These are phyloP conservation scores for Hycleus phaleratus DNA, from an alignment of 1,140 invertebrate species.

Conservation along the genomic window DNA sequence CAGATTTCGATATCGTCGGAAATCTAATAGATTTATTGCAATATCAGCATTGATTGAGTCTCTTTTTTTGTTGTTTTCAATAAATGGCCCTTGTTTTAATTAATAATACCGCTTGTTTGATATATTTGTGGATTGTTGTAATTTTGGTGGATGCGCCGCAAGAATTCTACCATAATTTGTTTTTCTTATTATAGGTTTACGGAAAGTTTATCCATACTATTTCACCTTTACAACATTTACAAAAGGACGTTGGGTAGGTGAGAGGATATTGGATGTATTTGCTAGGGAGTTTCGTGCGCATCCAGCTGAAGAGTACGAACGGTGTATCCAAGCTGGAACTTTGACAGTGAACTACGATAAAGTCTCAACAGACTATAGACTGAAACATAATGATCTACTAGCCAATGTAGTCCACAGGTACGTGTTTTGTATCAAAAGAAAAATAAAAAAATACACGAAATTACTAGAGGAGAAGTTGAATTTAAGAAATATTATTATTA, in stretches of 20 bases:
- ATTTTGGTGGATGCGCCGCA: no score
- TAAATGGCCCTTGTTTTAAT: no score
- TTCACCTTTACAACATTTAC: conserved; percentile 96
- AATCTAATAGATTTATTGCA: no score
- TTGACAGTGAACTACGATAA: conserved; percentile 92
- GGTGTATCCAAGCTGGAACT: conserved; percentile 82
- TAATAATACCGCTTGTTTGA: no score
- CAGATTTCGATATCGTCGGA: no score
- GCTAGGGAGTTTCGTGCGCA: conserved; percentile 87
- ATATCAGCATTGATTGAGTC: no score
- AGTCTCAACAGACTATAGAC: conserved; percentile 83
- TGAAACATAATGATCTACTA: conserved; percentile 90
- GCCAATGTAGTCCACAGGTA: conserved; percentile 94
- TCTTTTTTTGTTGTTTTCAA: no score
- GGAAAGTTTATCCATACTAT: conserved; percentile 98
- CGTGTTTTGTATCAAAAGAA: conserved; percentile 11
- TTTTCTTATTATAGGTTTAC: conserved; percentile 61
- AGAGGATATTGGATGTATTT: conserved; percentile 91
- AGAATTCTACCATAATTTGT: no score
- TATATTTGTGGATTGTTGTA: not conserved
- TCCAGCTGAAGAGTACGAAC: conserved; percentile 84
- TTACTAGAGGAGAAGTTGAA: no score
- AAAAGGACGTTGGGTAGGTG: conserved; percentile 95
- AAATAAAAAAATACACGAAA: not conserved
- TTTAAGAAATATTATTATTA: not conserved